Base-by-base conservation (phyloP, 2,113 vertebrate genomes). In the Scortum barcoo region DNA sequence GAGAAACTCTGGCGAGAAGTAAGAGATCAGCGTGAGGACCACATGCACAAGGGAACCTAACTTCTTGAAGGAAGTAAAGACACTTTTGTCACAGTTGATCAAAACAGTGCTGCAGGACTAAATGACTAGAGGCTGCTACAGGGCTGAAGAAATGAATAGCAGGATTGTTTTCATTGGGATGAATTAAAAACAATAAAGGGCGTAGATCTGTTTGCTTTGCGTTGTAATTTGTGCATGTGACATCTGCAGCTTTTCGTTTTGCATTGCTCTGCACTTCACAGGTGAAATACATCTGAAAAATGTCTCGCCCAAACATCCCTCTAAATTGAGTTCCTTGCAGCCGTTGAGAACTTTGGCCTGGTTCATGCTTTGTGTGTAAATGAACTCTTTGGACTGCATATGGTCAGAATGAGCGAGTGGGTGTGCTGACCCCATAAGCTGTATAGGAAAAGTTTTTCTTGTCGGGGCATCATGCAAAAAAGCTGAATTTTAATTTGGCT, bases 381-480 rank as follows among this genome's bases (percentile, higher is more conserved):
- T 85, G 38, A 83, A 87, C 62, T 76, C 42, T 62, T 60, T n/a
- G 54, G 38, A 65, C 53, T 63, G 69, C 46, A 54, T 82, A 38
- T 26, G 81, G 83, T 69, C 81, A 76, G 68, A 83, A 68, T 38
- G 24, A 78, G 71, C 7, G 70, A 85, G 87, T 91, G 91, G 84
- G 86, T 53, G 81, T 78, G 42, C 60, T 89, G 85, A 92, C 80
- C 83, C 51, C 76, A 40, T 57, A 73, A 57, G 76, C 73, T 71
- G 58, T 86, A 85, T 78, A 87, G 81, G 60, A 79, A 74, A 46
- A 57, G 28, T 63, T 60, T 70, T 79, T 42, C 40, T 75, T 72
- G 14, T 71, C 7, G 9, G 33, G 42, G 42, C 28, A 54, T 73
- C 58, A 51, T 66, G 50, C 40, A 53, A 38, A 68, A 51, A 60